phyloP scores from a whole-genome alignment of 1,140 invertebrate genomes.

The Asbolus verrucosus region DNA sequence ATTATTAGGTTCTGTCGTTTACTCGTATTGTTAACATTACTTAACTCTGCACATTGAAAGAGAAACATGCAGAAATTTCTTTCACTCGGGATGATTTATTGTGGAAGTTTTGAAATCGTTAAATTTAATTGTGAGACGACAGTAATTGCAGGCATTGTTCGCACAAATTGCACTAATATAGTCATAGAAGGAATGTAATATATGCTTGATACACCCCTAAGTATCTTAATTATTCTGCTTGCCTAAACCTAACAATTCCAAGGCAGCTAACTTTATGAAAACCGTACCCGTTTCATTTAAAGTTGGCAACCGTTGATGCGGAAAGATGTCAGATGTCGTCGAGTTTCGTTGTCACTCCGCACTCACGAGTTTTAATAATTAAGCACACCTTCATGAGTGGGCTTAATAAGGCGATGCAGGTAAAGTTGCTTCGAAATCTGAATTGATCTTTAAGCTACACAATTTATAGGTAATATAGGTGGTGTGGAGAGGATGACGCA shows the following conservation, averaged over 20 bases:
- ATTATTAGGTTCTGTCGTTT: too few relatives aligned
- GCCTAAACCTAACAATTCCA: slow-evolving; percentile 44
- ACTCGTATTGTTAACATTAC: too few relatives aligned
- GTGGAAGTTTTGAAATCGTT: slow-evolving; percentile 13
- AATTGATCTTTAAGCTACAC: slow-evolving; percentile 7
- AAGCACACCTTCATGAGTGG: slow-evolving; percentile 5
- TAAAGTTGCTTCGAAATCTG: slow-evolving; percentile 1
- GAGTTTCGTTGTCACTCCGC: slow-evolving; percentile 2
- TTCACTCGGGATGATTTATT: background rate
- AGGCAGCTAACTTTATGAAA: slow-evolving; percentile 43
- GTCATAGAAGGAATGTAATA: slow-evolving; percentile 45
- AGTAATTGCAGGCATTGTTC: slow-evolving; percentile 35
- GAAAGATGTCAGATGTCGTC: slow-evolving; percentile 34
- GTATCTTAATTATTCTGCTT: slow-evolving; percentile 45
- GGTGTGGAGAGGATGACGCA: slow-evolving; percentile 29
- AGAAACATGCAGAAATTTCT: slow-evolving; percentile 1
- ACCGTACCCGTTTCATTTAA: slow-evolving; percentile 41
- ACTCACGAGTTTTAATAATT: slow-evolving; percentile 35
- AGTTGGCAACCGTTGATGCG: slow-evolving; percentile 35
- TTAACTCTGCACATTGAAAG: background rate
- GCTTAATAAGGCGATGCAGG: slow-evolving; percentile 1
- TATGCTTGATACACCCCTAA: slow-evolving; percentile 44
- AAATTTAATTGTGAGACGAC: slow-evolving; percentile 22
- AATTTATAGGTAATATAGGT: slow-evolving; percentile 35
- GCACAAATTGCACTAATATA: slow-evolving; percentile 43